Base-by-base conservation (phyloP, 2,797 vertebrate species). In the Centroberyx gerrardi region DNA sequence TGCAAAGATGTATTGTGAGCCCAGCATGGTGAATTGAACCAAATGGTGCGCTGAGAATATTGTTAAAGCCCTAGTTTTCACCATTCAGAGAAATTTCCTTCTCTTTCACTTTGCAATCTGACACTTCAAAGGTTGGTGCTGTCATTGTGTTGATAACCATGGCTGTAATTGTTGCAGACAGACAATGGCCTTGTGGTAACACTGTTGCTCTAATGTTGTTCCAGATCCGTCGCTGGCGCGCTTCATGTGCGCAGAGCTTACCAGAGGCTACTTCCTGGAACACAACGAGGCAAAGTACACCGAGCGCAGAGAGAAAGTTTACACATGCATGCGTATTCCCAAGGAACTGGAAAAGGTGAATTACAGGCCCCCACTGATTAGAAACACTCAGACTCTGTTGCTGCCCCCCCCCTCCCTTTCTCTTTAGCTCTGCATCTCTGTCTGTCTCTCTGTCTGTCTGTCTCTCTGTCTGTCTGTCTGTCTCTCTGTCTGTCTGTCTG, bases 241-340 rank as follows among this genome's bases (percentile, higher is more conserved):
- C 79, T 99, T 99, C 94, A 96, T 99, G 90, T 95, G 96, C 66
- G 93, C 97, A 17, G 98, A 99, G 88, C 95, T 99, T 83, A 99
- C 98, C 67, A 95, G 98, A 90, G 97, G 98, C 49, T 99, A 99
- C 94, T 98, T 99, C 94, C 97, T 99, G 87, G 98, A 99, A 85
- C 97, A 98, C 94, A 98, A 99, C 88, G 98, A 99, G 90, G 98
- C 98, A 79, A 98, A 99, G 90, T 99, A 98, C 88, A 99, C 96
- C 0, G 98, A 99, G 90, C 94, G 97, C 79, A 94, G 98, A 80
- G 97, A 99, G 88, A 93, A 95, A 77, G 97, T 99, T 2, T 99
- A 99, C 93, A 99, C 98, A 0, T 99, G 97, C 91, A 95, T 99
- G 96, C 94, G 97, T 68, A 98, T 99, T 92, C 98, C 98, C 54